Evolutionary conservation across 2,888 invertebrate genomes (phyloP).

Genomic region (Flabesymbios commensalis): DNA sequence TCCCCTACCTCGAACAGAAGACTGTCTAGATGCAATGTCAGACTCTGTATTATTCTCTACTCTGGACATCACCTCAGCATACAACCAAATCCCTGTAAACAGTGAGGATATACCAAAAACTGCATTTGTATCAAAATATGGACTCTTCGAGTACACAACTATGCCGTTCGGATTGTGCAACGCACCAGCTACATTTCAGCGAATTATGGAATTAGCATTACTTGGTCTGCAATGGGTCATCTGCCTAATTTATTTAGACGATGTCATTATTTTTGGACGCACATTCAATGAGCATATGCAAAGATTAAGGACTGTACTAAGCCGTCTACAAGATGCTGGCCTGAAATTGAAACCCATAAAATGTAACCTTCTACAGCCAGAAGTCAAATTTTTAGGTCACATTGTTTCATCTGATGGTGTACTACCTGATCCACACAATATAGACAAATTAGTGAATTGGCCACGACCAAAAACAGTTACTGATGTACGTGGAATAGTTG

Average conservation of each 20-base stretch:
- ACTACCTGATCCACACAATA: background rate
- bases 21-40: background rate
- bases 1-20: background rate
- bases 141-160: background rate
- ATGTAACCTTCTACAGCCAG: conserved; percentile 22
- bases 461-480: conserved; percentile 8
- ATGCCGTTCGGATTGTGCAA: conserved; percentile 10
- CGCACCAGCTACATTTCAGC: conserved; percentile 4
- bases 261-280: conserved; percentile 1
- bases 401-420: background rate
- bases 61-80: background rate
- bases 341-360: conserved; percentile 17
- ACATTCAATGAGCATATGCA: conserved; percentile 22
- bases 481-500: conserved; percentile 29
- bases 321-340: conserved; percentile 12
- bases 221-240: background rate
- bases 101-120: background rate
- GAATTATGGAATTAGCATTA: background rate
- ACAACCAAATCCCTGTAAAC: background rate
- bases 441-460: background rate
- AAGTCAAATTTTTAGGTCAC: conserved; percentile 25
- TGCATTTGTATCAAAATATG: background rate
- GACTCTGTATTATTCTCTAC: background rate
- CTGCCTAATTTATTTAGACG: conserved; percentile 4
- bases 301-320: conserved; percentile 24